Percentiles rank a stretch among this genome's conserved stretches.
Evolutionary conservation across 1,140 invertebrate genomes (phyloP).

Genomic region (Papilio helenus): DNA sequence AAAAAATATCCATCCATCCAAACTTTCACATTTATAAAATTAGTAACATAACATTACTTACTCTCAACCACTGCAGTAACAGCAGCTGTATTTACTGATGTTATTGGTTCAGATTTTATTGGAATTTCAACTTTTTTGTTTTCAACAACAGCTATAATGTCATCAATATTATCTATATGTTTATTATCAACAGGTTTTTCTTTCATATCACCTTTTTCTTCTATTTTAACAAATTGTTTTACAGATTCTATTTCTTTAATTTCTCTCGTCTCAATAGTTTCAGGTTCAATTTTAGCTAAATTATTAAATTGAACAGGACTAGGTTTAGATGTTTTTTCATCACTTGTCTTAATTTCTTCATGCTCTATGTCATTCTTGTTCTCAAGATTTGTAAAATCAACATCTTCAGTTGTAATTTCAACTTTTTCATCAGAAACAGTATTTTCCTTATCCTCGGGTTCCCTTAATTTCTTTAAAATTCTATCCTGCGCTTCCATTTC

Average conservation of each 20-base stretch:
- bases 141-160: conserved; percentile 38
- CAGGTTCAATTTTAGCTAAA: conserved; percentile 17
- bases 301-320: conserved; percentile 14
- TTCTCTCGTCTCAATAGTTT: conserved; percentile 26
- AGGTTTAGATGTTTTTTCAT: neutral
- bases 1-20: too few species aligned
- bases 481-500: conserved; percentile 65
- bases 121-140: conserved; percentile 23
- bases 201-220: conserved; percentile 29
- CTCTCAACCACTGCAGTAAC: neutral
- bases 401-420: conserved; percentile 44
- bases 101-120: conserved; percentile 22
- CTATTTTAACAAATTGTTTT: conserved; percentile 4
- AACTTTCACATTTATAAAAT: too few species aligned
- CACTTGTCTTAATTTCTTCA: neutral
- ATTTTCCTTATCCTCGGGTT: conserved; percentile 35
- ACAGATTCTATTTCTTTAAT: conserved; percentile 26
- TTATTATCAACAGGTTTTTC: conserved; percentile 34
- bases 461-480: conserved; percentile 53
- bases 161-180: conserved; percentile 37
- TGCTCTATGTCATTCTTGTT: neutral
- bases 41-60: neutral
- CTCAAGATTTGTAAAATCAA: conserved; percentile 8
- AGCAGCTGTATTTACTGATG: neutral
- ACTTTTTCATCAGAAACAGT: conserved; percentile 39